Percentiles rank a stretch among this genome's conserved stretches.
phyloP scores from a whole-genome alignment of 2,888 invertebrate species.

The Drosophila mercatorum region DNA sequence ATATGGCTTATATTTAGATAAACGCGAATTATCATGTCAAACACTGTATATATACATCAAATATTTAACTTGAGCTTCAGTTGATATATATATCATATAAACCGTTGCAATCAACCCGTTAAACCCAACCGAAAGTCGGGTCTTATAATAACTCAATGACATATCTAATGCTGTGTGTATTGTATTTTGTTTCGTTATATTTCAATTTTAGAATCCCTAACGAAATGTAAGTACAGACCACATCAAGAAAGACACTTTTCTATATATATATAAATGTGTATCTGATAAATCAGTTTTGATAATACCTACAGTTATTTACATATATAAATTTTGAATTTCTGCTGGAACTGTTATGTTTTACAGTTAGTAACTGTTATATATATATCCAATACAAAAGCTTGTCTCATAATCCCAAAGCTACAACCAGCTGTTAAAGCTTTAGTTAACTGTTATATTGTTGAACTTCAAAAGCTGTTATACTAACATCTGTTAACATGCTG shows the following conservation, averaged over 20 bases:
- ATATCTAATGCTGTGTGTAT: slow-evolving; percentile 66
- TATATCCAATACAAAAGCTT: slow-evolving; percentile 23
- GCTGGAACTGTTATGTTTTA: slow-evolving; percentile 5
- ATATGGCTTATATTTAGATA: not conserved
- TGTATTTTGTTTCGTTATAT: slow-evolving; percentile 73
- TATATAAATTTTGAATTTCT: not conserved
- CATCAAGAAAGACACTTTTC: slow-evolving; percentile 6
- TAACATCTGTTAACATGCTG: slow-evolving; percentile 8
- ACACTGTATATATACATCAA: slow-evolving; percentile 56
- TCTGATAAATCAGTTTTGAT: slow-evolving; percentile 14
- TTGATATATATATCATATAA: not conserved
- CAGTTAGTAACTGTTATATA: slow-evolving; percentile 10
- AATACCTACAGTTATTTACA: not conserved
- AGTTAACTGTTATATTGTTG: slow-evolving; percentile 8
- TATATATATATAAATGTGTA: not conserved
- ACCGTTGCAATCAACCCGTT: not conserved
- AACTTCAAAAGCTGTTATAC: slow-evolving; percentile 3
- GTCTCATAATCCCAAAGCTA: slow-evolving; percentile 5
- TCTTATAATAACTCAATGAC: slow-evolving; percentile 22
- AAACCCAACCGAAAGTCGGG: slow-evolving; percentile 7
- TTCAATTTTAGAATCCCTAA: slow-evolving; percentile 67
- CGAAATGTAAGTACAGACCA: slow-evolving; percentile 71
- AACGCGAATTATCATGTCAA: slow-evolving; percentile 51
- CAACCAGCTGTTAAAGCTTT: slow-evolving; percentile 19
- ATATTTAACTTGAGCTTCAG: not conserved